These are phyloP conservation scores for Athene noctua DNA, from an alignment of 2,113 vertebrate species.

Conservation along the genomic window DNA sequence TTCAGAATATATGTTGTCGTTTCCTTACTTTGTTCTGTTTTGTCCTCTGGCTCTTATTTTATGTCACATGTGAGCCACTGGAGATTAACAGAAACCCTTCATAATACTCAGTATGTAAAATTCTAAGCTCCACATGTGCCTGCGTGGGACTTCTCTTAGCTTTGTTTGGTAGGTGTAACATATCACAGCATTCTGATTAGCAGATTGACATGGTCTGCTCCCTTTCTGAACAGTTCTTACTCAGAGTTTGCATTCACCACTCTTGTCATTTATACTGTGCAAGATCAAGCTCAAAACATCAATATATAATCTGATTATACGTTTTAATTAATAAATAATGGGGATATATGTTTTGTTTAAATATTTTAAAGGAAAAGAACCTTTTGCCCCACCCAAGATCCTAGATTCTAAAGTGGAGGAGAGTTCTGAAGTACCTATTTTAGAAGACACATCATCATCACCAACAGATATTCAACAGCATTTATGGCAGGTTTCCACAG, in stretches of 20 bases:
- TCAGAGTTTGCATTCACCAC: neutral
- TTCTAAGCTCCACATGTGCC: neutral
- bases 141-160: neutral
- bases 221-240: neutral
- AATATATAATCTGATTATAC: neutral
- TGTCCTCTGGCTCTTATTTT: neutral
- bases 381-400: constrained; percentile 69
- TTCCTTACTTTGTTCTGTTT: neutral
- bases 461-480: constrained; percentile 86
- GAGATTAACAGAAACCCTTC: neutral
- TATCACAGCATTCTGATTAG: neutral
- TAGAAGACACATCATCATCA: constrained; percentile 87
- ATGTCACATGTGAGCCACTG: neutral
- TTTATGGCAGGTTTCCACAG: constrained; percentile 89
- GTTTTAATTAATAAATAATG: neutral
- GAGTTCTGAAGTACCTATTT: constrained; percentile 86
- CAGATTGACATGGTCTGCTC: neutral
- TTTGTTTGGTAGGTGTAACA: neutral
- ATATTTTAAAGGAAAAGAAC: constrained; percentile 83
- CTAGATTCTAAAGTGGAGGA: constrained; percentile 85
- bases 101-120: neutral
- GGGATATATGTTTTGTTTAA: neutral
- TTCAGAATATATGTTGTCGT: neutral
- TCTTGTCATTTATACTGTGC: neutral
- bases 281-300: neutral